A percentile compares a stretch with the other conserved stretches of the same genome.
Evolutionary conservation across 2,797 vertebrate species (phyloP).

Genomic region (Myotis vivesi): DNA sequence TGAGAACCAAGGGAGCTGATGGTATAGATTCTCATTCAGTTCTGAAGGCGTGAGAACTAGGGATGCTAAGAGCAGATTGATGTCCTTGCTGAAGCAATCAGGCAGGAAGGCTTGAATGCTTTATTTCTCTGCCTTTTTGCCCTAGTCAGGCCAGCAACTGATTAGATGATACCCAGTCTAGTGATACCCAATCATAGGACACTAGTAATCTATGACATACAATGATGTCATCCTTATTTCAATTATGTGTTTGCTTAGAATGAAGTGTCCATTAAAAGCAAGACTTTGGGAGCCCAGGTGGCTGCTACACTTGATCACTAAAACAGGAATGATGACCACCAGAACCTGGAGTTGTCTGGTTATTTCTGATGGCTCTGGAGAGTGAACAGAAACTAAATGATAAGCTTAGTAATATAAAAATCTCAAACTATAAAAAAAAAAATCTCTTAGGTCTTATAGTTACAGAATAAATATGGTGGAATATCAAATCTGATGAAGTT

Average conservation of each 20-base stretch:
- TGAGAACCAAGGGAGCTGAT: background rate
- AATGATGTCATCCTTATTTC: background rate
- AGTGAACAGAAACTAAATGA: background rate
- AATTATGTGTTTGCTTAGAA: background rate
- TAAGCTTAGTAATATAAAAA: background rate
- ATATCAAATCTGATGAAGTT: background rate
- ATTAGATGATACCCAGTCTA: background rate
- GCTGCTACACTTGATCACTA: background rate
- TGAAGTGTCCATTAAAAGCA: background rate
- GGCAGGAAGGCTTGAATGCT: background rate
- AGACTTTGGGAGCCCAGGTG: background rate
- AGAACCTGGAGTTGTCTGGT: background rate
- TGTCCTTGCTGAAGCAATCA: background rate
- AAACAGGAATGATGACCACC: background rate
- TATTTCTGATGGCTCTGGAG: background rate
- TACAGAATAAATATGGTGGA: background rate
- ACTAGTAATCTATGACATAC: background rate
- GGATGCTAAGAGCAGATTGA: background rate
- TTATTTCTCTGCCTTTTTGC: background rate
- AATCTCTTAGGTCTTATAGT: background rate
- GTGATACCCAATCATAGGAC: background rate
- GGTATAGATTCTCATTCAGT: background rate
- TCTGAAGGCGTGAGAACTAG: background rate
- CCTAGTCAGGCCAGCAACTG: background rate
- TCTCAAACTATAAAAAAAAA: background rate